phyloP scores from a whole-genome alignment of 2,797 vertebrate species.

The Crenichthys baileyi region DNA sequence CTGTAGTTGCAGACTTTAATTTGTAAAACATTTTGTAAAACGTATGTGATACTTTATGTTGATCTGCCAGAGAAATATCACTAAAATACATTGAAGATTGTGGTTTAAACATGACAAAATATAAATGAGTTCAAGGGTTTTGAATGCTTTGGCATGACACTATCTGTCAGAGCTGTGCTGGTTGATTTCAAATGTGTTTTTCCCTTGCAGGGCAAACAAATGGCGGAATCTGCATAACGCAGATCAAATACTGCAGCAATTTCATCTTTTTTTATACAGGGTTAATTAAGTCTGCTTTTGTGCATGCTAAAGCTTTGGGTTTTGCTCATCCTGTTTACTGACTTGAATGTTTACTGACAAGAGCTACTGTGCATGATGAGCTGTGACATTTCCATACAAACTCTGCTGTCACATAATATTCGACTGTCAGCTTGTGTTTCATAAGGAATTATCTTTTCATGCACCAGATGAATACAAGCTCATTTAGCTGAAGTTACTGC shows the following conservation, averaged over 20 bases:
- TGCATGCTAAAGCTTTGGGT: slow-evolving; percentile 56
- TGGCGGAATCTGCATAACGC: slow-evolving; percentile 29
- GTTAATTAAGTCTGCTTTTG: slow-evolving; percentile 55
- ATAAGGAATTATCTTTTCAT: neutral
- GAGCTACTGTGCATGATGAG: slow-evolving; percentile 12
- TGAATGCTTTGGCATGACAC: neutral
- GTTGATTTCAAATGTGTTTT: slow-evolving; percentile 36
- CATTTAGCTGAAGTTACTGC: neutral
- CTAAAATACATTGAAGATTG: no score
- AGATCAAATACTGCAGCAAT: slow-evolving; percentile 46
- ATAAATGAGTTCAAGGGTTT: neutral
- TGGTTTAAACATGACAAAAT: neutral
- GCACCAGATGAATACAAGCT: neutral
- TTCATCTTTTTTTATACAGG: slow-evolving; percentile 59
- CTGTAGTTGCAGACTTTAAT: neutral
- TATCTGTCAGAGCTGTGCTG: slow-evolving; percentile 11
- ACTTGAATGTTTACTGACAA: slow-evolving; percentile 30
- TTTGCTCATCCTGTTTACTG: slow-evolving; percentile 39
- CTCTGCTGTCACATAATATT: neutral
- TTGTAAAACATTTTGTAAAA: neutral
- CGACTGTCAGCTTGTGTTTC: neutral
- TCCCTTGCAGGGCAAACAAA: slow-evolving; percentile 50
- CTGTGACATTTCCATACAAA: slow-evolving; percentile 17
- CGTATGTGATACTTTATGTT: neutral
- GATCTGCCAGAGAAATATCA: neutral